These are phyloP conservation scores for Elanoides forficatus DNA, from an alignment of 2,113 vertebrate genomes.

Conservation along the genomic window DNA sequence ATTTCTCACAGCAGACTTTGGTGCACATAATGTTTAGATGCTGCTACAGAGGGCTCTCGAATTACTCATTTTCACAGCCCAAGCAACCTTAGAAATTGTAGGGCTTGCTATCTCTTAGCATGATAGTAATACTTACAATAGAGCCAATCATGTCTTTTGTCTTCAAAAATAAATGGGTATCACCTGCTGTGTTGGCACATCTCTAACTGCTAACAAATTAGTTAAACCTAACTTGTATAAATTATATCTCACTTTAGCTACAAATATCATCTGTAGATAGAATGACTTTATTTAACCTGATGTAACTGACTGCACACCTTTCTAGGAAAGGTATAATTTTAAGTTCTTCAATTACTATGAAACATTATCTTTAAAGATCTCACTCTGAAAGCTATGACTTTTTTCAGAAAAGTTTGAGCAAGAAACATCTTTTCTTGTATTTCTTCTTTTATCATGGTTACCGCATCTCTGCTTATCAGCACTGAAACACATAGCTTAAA, in stretches of 20 bases:
- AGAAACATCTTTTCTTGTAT: background rate
- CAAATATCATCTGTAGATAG: background rate
- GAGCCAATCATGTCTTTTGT: background rate
- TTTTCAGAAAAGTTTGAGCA: background rate
- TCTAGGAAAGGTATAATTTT: constrained; percentile 14
- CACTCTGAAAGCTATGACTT: background rate
- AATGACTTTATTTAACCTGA: constrained; percentile 7
- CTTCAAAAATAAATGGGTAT: background rate
- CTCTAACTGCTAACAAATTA: constrained; percentile 8
- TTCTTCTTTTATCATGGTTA: constrained; percentile 23
- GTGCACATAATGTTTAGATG: background rate
- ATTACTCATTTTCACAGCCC: background rate
- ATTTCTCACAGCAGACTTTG: background rate
- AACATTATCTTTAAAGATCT: constrained; percentile 17
- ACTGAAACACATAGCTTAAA: constrained; percentile 34
- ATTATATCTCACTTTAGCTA: background rate
- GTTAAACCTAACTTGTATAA: background rate
- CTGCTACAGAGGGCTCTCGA: background rate
- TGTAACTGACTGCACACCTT: background rate
- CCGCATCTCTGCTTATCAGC: constrained; percentile 28
- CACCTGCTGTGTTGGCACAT: background rate
- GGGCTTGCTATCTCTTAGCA: background rate
- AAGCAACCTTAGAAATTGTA: background rate
- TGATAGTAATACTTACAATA: background rate
- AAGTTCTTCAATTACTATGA: constrained; percentile 8